Evolutionary conservation across 2,888 invertebrate species (phyloP), one percentile per base, ranked within the genome.

Genomic region (Drosophila borealis): DNA sequence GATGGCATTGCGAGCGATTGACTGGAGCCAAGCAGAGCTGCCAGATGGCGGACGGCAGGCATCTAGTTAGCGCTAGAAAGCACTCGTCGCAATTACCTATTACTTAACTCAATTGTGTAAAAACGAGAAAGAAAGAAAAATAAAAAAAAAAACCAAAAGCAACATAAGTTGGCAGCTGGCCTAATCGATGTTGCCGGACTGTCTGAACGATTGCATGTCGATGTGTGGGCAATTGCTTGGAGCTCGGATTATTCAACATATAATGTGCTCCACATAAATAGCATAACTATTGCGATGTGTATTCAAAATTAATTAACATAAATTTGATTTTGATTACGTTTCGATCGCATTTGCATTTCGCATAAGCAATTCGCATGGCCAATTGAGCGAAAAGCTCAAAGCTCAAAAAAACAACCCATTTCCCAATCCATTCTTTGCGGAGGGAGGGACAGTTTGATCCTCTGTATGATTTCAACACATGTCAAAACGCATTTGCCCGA

Each of bases 401-500:
- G n/a, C 4, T 37, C 37, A 1, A 13, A 37, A 4, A 8, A 17
- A 11, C 8, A 8, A 33, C 4, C 13, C 29, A 29, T 11, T 68
- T 36, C 17, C 13, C 33, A 34, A 19, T 19, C 17, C 19, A 29
- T 29, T 36, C 36, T n/a, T 13, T 29, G 3, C 36, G 17, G 21
- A 3, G 25, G 0, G n/a, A 33, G 17, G 50, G 10, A 8, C n/a
- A 36, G 4, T 44, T 59, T 50, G 60, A 74, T 78, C 54, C 54
- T 46, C 62, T 60, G 25, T 19, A 21, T 36, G 46, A 61, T 70
- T 70, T 80, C 80, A 70, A 65, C 79, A 78, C 74, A 78, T 75
- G 79, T 79, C 74, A 63, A 63, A 51, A 42, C 34, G 49, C 41
- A 44, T 44, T 29, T 21, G 44, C 19, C 25, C 67, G 67, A 66